Conservation (phyloP, 1,140 invertebrate genomes). For the Araneus ventricosus region DNA sequence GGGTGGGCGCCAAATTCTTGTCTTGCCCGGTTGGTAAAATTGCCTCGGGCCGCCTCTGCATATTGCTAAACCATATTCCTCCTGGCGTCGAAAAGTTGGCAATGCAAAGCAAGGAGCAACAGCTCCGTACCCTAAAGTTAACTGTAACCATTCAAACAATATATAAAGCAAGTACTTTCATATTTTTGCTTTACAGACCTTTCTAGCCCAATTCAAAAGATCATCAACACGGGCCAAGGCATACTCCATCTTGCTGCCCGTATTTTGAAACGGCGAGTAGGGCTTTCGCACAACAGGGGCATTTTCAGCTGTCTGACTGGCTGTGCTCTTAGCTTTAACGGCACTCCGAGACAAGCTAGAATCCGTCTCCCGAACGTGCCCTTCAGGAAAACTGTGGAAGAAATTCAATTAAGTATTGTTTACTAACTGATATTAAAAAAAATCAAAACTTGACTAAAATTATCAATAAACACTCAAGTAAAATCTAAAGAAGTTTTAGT, state of each 20-base stretch:
- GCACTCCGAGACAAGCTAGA: background rate
- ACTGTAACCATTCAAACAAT: too few species aligned
- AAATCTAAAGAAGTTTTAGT: background rate
- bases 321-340: background rate
- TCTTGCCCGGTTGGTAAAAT: too few species aligned
- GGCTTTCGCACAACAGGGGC: conserved; percentile 80
- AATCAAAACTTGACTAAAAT: background rate
- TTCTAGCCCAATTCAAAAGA: conserved; percentile 96
- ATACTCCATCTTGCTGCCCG: conserved; percentile 84
- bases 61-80: too few species aligned
- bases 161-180: background rate
- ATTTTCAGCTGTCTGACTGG: background rate
- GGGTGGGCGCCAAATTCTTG: too few species aligned
- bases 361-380: conserved; percentile 37
- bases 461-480: too few species aligned
- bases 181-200: conserved; percentile 79
- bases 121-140: too few species aligned
- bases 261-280: conserved; percentile 89
- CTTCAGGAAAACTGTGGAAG: conserved; percentile 35
- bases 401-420: background rate
- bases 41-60: too few species aligned
- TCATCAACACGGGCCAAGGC: conserved; percentile 90
- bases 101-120: too few species aligned
- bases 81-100: too few species aligned
- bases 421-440: background rate